phyloP scores from a whole-genome alignment of 2,888 invertebrate genomes.

The Noctua janthe region DNA sequence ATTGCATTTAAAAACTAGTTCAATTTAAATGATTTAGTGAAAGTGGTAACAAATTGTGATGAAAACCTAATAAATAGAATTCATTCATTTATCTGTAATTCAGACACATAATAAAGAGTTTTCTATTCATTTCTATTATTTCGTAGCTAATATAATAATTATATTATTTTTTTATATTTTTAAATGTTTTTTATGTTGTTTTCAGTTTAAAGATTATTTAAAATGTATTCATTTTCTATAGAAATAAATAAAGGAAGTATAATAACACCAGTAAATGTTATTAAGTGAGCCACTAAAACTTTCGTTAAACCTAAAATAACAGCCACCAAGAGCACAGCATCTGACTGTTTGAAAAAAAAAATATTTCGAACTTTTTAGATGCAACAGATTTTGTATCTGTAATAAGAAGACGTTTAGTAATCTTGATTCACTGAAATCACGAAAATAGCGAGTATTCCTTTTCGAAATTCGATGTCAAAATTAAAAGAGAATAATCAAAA shows the following conservation, averaged over 20 bases:
- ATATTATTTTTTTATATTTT: too few species aligned
- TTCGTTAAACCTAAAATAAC: not conserved
- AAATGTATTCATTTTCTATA: too few species aligned
- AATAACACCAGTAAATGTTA: not conserved
- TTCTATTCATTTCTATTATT: not conserved
- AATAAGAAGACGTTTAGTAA: not conserved
- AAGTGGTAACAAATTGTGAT: constrained; percentile 4
- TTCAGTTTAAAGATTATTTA: too few species aligned
- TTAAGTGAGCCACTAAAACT: not conserved
- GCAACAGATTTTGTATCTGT: not conserved
- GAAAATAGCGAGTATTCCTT: not conserved
- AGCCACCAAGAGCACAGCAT: not conserved
- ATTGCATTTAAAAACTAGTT: constrained; percentile 29
- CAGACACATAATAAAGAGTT: not conserved
- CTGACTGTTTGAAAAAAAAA: not conserved
- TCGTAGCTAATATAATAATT: not conserved
- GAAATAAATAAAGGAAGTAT: not conserved
- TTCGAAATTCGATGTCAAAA: not conserved
- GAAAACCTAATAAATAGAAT: not conserved
- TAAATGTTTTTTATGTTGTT: too few species aligned
- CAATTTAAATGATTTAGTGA: not conserved
- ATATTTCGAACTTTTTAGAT: not conserved
- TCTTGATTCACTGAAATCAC: not conserved
- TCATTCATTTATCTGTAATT: not conserved
- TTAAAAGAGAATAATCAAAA: not conserved